Percentiles rank a stretch among this genome's conserved stretches.
phyloP scores from a whole-genome alignment of 2,888 invertebrate genomes.

The Drosophila aldrichi region DNA sequence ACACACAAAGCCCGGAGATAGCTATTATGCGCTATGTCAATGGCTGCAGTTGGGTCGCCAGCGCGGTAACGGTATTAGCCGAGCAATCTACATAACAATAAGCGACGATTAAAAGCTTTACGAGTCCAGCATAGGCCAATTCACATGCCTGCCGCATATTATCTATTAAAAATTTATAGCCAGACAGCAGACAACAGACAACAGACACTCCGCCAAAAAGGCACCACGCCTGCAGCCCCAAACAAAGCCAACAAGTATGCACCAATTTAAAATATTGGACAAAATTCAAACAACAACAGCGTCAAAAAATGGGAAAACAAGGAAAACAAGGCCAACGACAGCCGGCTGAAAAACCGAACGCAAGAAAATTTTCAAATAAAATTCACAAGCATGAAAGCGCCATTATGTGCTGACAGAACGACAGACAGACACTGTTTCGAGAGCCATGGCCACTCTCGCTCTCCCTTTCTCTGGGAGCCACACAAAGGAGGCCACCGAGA shows the following conservation, averaged over 20 bases:
- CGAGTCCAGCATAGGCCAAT: constrained; percentile 65
- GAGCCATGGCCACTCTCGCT: neutral
- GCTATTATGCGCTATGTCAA: constrained; percentile 53
- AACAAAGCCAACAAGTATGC: constrained; percentile 82
- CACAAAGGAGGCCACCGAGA: constrained; percentile 47
- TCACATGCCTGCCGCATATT: constrained; percentile 80
- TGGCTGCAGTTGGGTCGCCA: constrained; percentile 25
- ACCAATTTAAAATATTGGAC: constrained; percentile 75
- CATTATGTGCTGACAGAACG: constrained; percentile 70
- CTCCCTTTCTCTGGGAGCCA: neutral
- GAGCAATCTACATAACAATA: constrained; percentile 79
- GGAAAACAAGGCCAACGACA: constrained; percentile 33
- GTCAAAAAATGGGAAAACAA: constrained; percentile 4
- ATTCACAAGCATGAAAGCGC: constrained; percentile 80
- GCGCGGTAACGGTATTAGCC: constrained; percentile 62
- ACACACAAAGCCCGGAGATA: constrained; percentile 20
- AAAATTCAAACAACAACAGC: constrained; percentile 31
- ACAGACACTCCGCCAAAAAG: constrained; percentile 46
- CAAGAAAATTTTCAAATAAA: constrained; percentile 81
- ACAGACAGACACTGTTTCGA: constrained; percentile 38
- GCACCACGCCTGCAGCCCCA: constrained; percentile 59
- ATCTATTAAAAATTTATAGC: constrained; percentile 82
- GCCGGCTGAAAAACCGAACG: constrained; percentile 61
- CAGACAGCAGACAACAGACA: constrained; percentile 44
- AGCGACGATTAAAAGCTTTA: constrained; percentile 80